Conservation (phyloP, 2,113 vertebrate genomes). For the Pterophyllum scalare region DNA sequence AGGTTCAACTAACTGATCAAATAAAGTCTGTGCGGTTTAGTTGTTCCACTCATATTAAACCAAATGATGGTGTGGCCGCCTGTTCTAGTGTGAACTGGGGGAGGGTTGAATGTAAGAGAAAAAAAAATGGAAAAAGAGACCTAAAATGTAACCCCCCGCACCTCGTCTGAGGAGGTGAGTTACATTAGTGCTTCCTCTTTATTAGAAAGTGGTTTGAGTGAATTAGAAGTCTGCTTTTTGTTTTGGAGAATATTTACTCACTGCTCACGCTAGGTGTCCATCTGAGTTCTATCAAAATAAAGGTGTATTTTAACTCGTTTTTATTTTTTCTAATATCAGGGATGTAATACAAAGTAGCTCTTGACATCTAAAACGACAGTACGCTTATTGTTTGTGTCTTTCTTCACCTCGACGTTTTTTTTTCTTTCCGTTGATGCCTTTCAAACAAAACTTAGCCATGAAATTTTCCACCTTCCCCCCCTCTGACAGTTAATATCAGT, state of each 20-base stretch:
- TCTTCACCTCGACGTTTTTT: slow-evolving; percentile 61
- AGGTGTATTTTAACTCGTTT: slow-evolving; percentile 51
- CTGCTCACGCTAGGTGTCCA: slow-evolving; percentile 44
- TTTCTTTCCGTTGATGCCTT: slow-evolving; percentile 74
- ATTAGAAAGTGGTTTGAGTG: slow-evolving; percentile 60
- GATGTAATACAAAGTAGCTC: slow-evolving; percentile 75
- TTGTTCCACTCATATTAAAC: slow-evolving; percentile 73
- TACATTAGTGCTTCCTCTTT: slow-evolving; percentile 79
- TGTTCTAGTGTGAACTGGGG: slow-evolving; percentile 38
- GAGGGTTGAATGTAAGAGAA: slow-evolving; percentile 76
- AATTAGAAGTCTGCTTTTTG: slow-evolving; percentile 32
- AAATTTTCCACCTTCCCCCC: slow-evolving; percentile 64
- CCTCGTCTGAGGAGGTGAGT: slow-evolving; percentile 56
- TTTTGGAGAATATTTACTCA: slow-evolving; percentile 56
- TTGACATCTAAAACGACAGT: slow-evolving; percentile 61
- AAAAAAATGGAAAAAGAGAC: slow-evolving; percentile 33
- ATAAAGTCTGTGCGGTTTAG: slow-evolving; percentile 74
- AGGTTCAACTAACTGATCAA: slow-evolving; percentile 78
- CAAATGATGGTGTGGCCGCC: slow-evolving; percentile 69
- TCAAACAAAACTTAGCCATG: slow-evolving; percentile 64
- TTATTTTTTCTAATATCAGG: slow-evolving; percentile 80
- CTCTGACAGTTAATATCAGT: slow-evolving; percentile 58
- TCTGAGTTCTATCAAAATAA: slow-evolving; percentile 50
- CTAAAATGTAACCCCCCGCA: slow-evolving; percentile 54
- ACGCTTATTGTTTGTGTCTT: slow-evolving; percentile 57